These are phyloP conservation scores for Styela clava DNA, from an alignment of 23 tunicate genomes.

Conservation along the genomic window DNA sequence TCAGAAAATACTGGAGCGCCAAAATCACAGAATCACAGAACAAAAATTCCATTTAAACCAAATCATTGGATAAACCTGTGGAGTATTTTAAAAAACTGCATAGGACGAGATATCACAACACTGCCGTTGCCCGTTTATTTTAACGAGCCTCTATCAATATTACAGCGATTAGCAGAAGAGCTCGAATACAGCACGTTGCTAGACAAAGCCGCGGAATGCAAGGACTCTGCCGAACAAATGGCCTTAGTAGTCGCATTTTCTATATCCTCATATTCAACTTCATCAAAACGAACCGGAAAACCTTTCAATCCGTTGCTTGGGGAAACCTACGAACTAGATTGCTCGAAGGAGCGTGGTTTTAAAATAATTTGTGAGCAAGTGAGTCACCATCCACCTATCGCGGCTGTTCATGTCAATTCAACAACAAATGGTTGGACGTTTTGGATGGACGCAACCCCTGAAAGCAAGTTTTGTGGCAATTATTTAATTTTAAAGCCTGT, in stretches of 20 bases:
- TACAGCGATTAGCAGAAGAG: constrained; percentile 89
- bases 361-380: constrained; percentile 88
- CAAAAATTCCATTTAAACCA: constrained; percentile 81
- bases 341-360: constrained; percentile 75
- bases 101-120: constrained; percentile 90
- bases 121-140: constrained; percentile 96
- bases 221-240: constrained; percentile 74
- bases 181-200: constrained; percentile 69
- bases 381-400: constrained; percentile 94
- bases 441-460: constrained; percentile 66
- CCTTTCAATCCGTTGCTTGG: constrained; percentile 99
- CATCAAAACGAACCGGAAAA: constrained; percentile 66
- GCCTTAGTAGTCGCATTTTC: constrained; percentile 91
- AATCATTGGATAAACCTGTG: constrained; percentile 79
- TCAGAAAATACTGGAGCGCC: neutral
- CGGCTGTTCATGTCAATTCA: constrained; percentile 82
- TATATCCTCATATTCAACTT: constrained; percentile 80
- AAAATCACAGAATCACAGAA: no score
- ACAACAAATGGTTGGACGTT: constrained; percentile 64
- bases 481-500: constrained; percentile 75
- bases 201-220: constrained; percentile 66
- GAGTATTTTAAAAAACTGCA: constrained; percentile 90
- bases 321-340: constrained; percentile 85
- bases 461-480: constrained; percentile 91
- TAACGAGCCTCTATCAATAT: constrained; percentile 93